Evolutionary conservation across 2,113 vertebrate species (phyloP), one percentile per base, ranked within the genome.

Genomic region (Plestiodon gilberti): DNA sequence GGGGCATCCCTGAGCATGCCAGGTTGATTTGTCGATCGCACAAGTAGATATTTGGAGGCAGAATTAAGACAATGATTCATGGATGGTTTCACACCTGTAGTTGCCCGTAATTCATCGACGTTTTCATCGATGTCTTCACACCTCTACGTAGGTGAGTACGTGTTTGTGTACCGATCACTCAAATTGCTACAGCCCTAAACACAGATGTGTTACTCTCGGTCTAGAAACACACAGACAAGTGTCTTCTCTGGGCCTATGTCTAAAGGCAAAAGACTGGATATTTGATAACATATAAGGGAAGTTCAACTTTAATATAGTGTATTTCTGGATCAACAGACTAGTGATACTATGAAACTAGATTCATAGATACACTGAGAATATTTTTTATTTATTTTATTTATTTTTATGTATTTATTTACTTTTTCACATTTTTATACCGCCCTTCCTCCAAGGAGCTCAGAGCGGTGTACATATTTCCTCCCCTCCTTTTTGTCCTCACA

Each of bases 71-170:
- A 1, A 57, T 25, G 82, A 78, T 33, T 84, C 69, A 74, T 80
- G 28, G 77, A 55, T 84, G 59, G 77, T 67, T 88, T 74, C 70
- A 40, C 61, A 55, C 69, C 40, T 74, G 1, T 59, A 81, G 90
- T 1, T 52, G 0, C 0, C 55, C 55, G 55, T 57, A 4, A 57
- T 17, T 57, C 55, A 57, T 57, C 55, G 78, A 87, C 70, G 3
- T 87, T 87, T 81, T 48, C 78, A 87, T 87, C 85, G 78, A 86
- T 40, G 2, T 55, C 89, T 90, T 90, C 81, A 76, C 10, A 89
- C 33, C 0, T 91, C 73, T 82, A 86, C 1, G 9, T 82, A 1
- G 2, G 35, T 81, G 61, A 81, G 48, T 38, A 62, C 52, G 70
- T 81, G 78, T 81, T 80, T 86, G 67, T 74, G 57, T 62, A 52